Conservation (phyloP, 1,140 invertebrate genomes). For the Ylistrum balloti region DNA sequence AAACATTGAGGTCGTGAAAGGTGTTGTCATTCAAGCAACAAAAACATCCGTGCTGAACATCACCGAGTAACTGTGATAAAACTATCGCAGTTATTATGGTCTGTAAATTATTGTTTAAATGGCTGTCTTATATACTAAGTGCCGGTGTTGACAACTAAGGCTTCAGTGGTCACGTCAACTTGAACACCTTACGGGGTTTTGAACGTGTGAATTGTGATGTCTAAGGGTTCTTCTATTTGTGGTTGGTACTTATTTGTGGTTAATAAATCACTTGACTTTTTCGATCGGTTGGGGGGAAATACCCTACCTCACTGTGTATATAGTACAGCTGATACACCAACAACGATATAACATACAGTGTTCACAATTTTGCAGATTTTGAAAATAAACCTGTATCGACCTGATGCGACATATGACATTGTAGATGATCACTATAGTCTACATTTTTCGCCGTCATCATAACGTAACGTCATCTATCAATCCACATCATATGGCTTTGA, state of each 20-base stretch:
- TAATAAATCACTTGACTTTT: constrained; percentile 23
- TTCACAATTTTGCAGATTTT: no score
- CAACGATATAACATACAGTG: no score
- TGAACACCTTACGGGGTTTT: constrained; percentile 17
- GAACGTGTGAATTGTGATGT: constrained; percentile 31
- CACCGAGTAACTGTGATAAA: not conserved
- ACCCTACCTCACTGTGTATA: not conserved
- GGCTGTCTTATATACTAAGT: not conserved
- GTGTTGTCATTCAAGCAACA: not conserved
- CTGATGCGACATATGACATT: no score
- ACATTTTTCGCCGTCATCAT: no score
- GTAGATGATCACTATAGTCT: no score
- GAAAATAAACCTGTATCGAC: no score
- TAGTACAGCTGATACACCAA: no score
- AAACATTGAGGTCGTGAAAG: not conserved
- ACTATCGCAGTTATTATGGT: not conserved
- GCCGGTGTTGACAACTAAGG: not conserved
- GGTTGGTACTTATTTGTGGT: not conserved
- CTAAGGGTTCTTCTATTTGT: not conserved
- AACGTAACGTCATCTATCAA: no score
- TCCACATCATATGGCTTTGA: no score
- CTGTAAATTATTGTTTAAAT: constrained; percentile 28
- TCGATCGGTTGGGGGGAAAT: not conserved
- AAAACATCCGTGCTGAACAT: not conserved
- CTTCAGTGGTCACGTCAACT: constrained; percentile 13